Evolutionary conservation across 2,113 vertebrate species (phyloP).

Genomic region (Bungarus multicinctus): DNA sequence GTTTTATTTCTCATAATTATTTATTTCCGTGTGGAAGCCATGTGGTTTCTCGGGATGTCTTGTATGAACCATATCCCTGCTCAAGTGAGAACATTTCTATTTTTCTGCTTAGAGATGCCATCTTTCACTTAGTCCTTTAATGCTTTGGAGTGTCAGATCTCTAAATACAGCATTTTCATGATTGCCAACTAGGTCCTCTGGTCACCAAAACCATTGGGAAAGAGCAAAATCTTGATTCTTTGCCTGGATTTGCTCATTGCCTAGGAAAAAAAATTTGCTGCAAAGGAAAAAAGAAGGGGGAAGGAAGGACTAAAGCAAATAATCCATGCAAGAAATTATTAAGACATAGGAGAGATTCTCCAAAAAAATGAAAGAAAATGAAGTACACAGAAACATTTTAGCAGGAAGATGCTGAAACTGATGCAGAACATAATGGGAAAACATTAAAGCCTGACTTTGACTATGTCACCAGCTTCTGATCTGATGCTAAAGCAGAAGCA

Average conservation of each 20-base stretch:
- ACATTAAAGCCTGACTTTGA: background rate
- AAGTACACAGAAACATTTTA: background rate
- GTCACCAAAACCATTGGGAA: background rate
- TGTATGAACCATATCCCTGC: slow-evolving; percentile 74
- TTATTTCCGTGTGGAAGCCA: slow-evolving; percentile 53
- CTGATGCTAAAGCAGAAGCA: background rate
- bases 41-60: slow-evolving; percentile 75
- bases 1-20: slow-evolving; percentile 31
- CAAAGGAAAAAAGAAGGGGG: background rate
- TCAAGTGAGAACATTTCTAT: slow-evolving; percentile 45
- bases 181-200: background rate
- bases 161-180: background rate
- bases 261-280: background rate
- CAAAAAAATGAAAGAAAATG: background rate
- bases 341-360: background rate
- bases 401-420: background rate
- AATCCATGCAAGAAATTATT: background rate
- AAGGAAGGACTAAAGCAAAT: background rate
- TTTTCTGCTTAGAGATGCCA: background rate
- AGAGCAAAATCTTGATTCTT: background rate
- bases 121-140: background rate
- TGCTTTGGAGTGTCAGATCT: too few species aligned
- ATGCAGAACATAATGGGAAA: background rate
- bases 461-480: background rate
- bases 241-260: background rate